A percentile compares a stretch with the other conserved stretches of the same genome.
Conservation (phyloP, 2,797 vertebrate species). For the Heterohyrax brucei region DNA sequence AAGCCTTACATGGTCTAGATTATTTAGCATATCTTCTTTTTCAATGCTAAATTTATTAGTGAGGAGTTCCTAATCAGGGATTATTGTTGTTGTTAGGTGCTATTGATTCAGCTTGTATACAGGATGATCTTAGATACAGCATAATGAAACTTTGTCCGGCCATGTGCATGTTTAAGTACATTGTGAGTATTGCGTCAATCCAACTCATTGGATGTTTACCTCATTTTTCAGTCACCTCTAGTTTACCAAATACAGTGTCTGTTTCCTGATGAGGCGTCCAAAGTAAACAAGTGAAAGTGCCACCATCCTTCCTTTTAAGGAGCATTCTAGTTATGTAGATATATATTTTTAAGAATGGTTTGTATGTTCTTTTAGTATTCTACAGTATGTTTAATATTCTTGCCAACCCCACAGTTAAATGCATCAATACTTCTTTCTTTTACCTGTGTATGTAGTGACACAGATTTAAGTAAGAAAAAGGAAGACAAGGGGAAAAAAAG, state of each 20-base stretch:
- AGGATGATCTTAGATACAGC: background rate
- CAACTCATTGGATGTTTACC: background rate
- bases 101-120: background rate
- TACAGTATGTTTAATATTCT: background rate
- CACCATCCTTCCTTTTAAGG: background rate
- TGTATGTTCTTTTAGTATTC: no score
- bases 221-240: background rate
- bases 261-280: background rate
- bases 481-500: background rate
- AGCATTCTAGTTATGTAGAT: background rate
- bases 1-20: background rate
- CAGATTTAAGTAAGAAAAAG: background rate
- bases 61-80: background rate
- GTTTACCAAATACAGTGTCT: background rate
- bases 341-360: background rate
- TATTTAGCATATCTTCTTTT: background rate
- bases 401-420: background rate
- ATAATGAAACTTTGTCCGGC: background rate
- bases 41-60: background rate
- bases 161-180: background rate
- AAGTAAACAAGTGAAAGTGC: background rate
- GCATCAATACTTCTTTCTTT: background rate
- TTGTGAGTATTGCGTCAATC: background rate
- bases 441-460: background rate
- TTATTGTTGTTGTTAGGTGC: background rate